Conservation (phyloP, 2,888 invertebrate genomes). For the Phaedon cochleariae region DNA sequence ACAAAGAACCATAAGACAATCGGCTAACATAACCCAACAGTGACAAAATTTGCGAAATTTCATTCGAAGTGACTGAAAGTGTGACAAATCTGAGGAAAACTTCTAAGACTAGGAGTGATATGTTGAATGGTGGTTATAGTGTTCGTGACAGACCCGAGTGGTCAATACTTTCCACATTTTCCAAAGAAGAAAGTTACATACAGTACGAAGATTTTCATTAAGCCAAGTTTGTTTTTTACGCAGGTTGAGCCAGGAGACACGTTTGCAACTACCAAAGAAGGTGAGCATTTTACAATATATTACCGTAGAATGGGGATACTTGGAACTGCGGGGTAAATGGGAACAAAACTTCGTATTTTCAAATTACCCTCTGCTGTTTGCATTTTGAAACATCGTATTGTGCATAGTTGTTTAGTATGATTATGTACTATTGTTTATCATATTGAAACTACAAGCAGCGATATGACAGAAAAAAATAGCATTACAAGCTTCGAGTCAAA, state of each 20-base stretch:
- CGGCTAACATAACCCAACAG: slow-evolving; percentile 10
- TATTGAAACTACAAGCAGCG: too few relatives aligned
- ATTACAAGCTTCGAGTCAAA: too few relatives aligned
- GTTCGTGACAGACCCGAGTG: slow-evolving; percentile 69
- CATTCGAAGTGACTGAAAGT: background rate
- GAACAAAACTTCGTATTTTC: too few relatives aligned
- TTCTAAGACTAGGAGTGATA: slow-evolving; percentile 41
- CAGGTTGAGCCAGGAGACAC: slow-evolving; percentile 76
- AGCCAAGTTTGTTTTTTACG: slow-evolving; percentile 55
- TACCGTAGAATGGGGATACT: background rate
- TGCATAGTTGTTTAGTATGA: too few relatives aligned
- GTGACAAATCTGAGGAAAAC: slow-evolving; percentile 21
- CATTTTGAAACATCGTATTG: too few relatives aligned
- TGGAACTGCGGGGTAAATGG: too few relatives aligned
- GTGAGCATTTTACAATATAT: slow-evolving; percentile 62
- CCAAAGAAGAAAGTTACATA: slow-evolving; percentile 56
- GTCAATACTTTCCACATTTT: slow-evolving; percentile 57
- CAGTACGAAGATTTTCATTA: slow-evolving; percentile 59
- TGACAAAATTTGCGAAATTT: background rate
- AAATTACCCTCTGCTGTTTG: too few relatives aligned
- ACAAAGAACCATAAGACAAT: background rate
- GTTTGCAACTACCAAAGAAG: slow-evolving; percentile 88
- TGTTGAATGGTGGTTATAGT: slow-evolving; percentile 75
- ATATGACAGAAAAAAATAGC: too few relatives aligned
- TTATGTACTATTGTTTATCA: too few relatives aligned